These are phyloP conservation scores for Isotomurus palustris DNA, from an alignment of 2,888 invertebrate genomes.

Conservation along the genomic window DNA sequence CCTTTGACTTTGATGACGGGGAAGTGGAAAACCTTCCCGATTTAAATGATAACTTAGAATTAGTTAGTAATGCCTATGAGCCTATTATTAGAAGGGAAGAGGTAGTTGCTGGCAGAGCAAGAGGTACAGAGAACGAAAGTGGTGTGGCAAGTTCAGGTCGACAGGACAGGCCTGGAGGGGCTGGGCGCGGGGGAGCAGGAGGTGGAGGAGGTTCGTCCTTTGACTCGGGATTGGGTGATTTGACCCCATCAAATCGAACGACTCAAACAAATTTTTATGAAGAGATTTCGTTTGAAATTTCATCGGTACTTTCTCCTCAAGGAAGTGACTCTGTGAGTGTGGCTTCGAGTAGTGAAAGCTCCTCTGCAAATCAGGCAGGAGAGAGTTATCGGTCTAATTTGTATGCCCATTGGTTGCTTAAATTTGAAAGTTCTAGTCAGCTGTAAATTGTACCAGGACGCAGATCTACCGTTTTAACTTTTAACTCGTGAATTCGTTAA, in stretches of 20 bases:
- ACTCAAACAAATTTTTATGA: conserved; percentile 25
- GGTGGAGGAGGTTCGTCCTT: conserved; percentile 14
- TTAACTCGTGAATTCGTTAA: too few species aligned
- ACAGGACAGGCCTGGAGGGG: too few species aligned
- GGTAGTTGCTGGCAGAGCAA: too few species aligned
- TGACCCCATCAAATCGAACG: conserved; percentile 7
- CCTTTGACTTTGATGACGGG: conserved; percentile 38
- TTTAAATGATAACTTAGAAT: conserved; percentile 33
- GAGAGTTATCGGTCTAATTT: conserved; percentile 12
- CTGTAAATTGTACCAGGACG: too few species aligned
- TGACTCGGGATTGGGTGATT: conserved; percentile 25
- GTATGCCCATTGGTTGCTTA: conserved; percentile 34
- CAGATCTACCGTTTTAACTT: too few species aligned
- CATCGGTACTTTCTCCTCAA: not conserved
- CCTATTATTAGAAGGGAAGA: too few species aligned
- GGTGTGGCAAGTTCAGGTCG: not conserved
- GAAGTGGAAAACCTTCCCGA: conserved; percentile 28
- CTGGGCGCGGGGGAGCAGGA: too few species aligned
- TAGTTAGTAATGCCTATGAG: conserved; percentile 2
- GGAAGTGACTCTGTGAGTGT: not conserved
- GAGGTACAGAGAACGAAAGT: not conserved
- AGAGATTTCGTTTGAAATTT: conserved; percentile 18
- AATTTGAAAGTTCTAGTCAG: conserved; percentile 17
- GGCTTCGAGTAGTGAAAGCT: not conserved
- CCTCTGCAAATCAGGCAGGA: not conserved